Evolutionary conservation across 2,888 invertebrate species (phyloP).

Genomic region (Pyrrhia umbra): DNA sequence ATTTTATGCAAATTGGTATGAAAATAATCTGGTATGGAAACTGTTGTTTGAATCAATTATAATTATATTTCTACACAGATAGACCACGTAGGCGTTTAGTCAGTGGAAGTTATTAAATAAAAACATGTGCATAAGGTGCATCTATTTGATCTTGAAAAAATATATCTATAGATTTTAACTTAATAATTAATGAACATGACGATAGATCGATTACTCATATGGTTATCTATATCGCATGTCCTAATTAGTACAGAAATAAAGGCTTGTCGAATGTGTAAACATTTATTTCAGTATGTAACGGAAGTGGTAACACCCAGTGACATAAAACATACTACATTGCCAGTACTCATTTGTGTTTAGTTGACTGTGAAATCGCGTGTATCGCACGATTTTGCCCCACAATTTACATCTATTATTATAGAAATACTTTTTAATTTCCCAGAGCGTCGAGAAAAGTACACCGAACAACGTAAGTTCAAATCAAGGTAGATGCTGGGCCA

Average conservation of each 20-base stretch:
- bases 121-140: constrained; percentile 4
- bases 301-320: background rate
- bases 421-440: too few relatives aligned
- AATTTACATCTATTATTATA: background rate
- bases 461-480: too few relatives aligned
- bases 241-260: constrained; percentile 30
- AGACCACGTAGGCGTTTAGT: constrained; percentile 1
- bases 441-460: too few relatives aligned
- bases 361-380: too few relatives aligned
- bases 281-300: constrained; percentile 10
- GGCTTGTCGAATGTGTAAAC: constrained; percentile 39
- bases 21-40: background rate
- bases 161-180: constrained; percentile 11
- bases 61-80: background rate
- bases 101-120: constrained; percentile 1
- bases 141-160: background rate
- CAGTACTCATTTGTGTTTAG: background rate
- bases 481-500: too few relatives aligned
- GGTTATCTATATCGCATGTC: constrained; percentile 29
- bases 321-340: background rate
- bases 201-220: constrained; percentile 3
- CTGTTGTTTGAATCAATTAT: too few relatives aligned
- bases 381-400: background rate
- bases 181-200: background rate
- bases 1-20: background rate